Conservation (phyloP, 2,797 vertebrate species). For the Yasuhikotakia modesta region DNA sequence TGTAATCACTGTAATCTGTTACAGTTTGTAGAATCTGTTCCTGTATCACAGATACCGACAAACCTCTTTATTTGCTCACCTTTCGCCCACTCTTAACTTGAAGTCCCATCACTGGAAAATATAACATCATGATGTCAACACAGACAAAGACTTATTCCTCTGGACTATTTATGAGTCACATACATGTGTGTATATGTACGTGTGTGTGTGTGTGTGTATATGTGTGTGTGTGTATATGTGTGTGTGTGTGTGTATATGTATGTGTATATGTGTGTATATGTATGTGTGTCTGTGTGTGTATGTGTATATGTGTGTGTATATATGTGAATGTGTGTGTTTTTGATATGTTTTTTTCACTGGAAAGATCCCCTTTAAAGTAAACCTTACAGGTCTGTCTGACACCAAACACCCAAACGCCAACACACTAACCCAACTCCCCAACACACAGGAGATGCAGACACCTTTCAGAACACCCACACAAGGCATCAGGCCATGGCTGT, state of each 20-base stretch:
- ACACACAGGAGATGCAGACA: constrained; percentile 12
- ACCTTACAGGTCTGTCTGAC: constrained; percentile 41
- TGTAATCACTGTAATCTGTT: neutral
- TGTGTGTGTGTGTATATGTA: neutral
- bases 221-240: constrained; percentile 5
- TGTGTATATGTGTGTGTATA: neutral
- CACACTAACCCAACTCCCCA: constrained; percentile 18
- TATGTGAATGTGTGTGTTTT: constrained; percentile 16
- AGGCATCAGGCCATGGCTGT: neutral
- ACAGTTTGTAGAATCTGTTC: neutral
- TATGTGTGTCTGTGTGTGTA: neutral
- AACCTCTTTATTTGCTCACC: constrained; percentile 5
- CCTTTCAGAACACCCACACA: constrained; percentile 39
- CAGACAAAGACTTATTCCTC: neutral
- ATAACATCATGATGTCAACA: constrained; percentile 31
- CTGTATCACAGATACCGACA: neutral
- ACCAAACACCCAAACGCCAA: constrained; percentile 42
- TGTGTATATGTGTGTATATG: too few relatives aligned
- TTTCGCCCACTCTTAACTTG: constrained; percentile 47
- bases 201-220: neutral
- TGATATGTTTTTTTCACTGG: constrained; percentile 35
- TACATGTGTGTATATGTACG: neutral
- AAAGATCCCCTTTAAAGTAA: constrained; percentile 45
- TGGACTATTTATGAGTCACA: constrained; percentile 44
- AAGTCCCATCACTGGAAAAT: constrained; percentile 47